Evolutionary conservation across 2,797 vertebrate species (phyloP).

Genomic region (Pogoniulus pusillus): DNA sequence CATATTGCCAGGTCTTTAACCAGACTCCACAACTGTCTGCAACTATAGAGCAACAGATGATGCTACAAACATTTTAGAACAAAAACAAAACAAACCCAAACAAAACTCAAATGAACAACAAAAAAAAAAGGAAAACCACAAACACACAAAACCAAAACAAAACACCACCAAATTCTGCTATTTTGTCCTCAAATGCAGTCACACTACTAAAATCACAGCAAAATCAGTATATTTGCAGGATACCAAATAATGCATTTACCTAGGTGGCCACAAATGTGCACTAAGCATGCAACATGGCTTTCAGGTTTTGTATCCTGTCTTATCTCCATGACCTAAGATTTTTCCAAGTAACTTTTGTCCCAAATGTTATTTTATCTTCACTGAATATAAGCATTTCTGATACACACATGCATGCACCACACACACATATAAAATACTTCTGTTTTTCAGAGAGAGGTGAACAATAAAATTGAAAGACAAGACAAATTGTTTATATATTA

Average conservation of each 20-base stretch:
- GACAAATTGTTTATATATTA: not conserved
- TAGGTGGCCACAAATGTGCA: not conserved
- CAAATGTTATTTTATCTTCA: not conserved
- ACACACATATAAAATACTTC: not conserved
- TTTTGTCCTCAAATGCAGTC: not conserved
- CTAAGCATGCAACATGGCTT: not conserved
- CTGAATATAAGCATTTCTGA: not conserved
- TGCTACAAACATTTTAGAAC: not conserved
- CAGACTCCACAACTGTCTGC: not conserved
- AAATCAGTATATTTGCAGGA: not conserved
- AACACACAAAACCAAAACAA: too few relatives aligned
- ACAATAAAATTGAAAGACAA: not conserved
- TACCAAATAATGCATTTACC: not conserved
- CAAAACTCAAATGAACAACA: too few relatives aligned
- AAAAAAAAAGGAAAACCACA: too few relatives aligned
- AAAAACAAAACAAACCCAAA: not conserved
- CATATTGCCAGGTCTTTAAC: not conserved
- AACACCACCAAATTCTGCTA: not conserved
- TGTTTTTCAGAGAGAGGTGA: not conserved
- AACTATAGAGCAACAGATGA: not conserved
- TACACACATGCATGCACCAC: not conserved
- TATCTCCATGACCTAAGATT: not conserved
- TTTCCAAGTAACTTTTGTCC: not conserved
- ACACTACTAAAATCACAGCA: not conserved
- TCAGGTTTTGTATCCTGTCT: not conserved